Percentiles rank a stretch among this genome's conserved stretches.
Conservation (phyloP, 37 sponge, comb jelly and placozoan genomes). For the Oscarella lobularis region DNA sequence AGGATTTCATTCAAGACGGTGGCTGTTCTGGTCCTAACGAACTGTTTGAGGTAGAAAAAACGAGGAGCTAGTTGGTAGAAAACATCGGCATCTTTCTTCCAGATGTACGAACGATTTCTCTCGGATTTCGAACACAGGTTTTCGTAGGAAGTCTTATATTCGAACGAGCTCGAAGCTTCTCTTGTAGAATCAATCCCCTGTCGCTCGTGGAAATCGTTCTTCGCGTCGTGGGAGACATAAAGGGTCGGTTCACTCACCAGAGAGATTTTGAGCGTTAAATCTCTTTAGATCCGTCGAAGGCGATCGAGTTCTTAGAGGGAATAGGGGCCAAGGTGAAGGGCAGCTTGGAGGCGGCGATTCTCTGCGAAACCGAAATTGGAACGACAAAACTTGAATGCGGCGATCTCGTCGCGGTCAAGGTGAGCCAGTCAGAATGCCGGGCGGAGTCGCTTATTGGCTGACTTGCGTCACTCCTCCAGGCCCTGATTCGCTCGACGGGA, state of each 20-base stretch:
- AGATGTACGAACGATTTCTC: slow-evolving; percentile 48
- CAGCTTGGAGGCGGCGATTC: slow-evolving; percentile 30
- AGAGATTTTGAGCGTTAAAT: too few species aligned
- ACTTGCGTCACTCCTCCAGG: slow-evolving; percentile 13
- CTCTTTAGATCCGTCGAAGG: slow-evolving; percentile 22
- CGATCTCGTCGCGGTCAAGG: slow-evolving; percentile 41
- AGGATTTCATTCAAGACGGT: slow-evolving; percentile 26
- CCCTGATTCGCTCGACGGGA: slow-evolving; percentile 30
- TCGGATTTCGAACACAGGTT: slow-evolving; percentile 57
- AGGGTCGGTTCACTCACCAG: slow-evolving; percentile 6
- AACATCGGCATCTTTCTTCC: neutral
- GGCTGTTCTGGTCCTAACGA: slow-evolving; percentile 22
- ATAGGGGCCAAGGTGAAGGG: slow-evolving; percentile 39
- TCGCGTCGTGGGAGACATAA: slow-evolving; percentile 22
- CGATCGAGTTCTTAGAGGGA: slow-evolving; percentile 25
- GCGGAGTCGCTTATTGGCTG: neutral
- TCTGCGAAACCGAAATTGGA: slow-evolving; percentile 54
- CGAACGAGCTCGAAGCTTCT: too few species aligned
- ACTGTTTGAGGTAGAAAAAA: slow-evolving; percentile 20
- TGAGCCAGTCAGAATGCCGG: neutral
- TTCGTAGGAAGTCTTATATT: neutral
- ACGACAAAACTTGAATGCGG: slow-evolving; percentile 10
- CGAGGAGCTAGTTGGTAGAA: neutral
- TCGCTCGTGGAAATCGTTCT: slow-evolving; percentile 46
- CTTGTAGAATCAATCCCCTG: slow-evolving; percentile 54